Evolutionary conservation across 1,140 invertebrate genomes (phyloP).

Genomic region (Calliphora vicina): DNA sequence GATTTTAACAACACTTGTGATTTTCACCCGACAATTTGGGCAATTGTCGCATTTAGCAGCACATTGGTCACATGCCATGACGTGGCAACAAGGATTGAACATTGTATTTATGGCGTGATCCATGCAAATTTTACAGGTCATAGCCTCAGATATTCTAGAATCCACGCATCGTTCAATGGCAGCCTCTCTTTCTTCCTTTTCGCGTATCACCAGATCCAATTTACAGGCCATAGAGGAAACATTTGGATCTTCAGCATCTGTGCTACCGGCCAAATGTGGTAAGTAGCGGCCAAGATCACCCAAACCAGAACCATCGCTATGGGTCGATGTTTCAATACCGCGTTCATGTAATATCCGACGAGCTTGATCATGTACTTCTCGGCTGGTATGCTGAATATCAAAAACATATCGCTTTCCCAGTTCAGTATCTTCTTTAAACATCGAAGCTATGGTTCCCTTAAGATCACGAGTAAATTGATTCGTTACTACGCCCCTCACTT

Average conservation of each 20-base stretch:
- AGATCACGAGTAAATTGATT: slow-evolving; percentile 88
- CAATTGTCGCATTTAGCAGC: slow-evolving; percentile 77
- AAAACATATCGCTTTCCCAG: slow-evolving; percentile 88
- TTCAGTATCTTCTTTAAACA: slow-evolving; percentile 88
- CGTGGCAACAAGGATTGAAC: slow-evolving; percentile 83
- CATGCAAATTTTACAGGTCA: slow-evolving; percentile 86
- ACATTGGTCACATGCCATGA: slow-evolving; percentile 79
- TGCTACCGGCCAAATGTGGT: not conserved
- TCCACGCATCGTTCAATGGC: slow-evolving; percentile 61
- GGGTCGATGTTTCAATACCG: slow-evolving; percentile 62
- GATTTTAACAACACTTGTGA: slow-evolving; percentile 69
- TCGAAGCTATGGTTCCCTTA: slow-evolving; percentile 90
- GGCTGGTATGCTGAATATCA: slow-evolving; percentile 84
- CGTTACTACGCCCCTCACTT: slow-evolving; percentile 84
- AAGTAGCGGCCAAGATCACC: not conserved
- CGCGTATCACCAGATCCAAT: slow-evolving; percentile 61
- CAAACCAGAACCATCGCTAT: not conserved
- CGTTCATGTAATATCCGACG: slow-evolving; percentile 73
- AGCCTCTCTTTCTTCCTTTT: slow-evolving; percentile 60
- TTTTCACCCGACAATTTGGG: slow-evolving; percentile 78
- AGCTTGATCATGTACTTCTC: slow-evolving; percentile 88
- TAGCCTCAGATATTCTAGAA: slow-evolving; percentile 71
- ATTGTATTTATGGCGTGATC: slow-evolving; percentile 80
- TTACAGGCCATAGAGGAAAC: slow-evolving; percentile 54
- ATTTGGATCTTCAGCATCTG: slow-evolving; percentile 34